Evolutionary conservation across 1,140 invertebrate genomes (phyloP).

Genomic region (Drosophila rhopaloa): DNA sequence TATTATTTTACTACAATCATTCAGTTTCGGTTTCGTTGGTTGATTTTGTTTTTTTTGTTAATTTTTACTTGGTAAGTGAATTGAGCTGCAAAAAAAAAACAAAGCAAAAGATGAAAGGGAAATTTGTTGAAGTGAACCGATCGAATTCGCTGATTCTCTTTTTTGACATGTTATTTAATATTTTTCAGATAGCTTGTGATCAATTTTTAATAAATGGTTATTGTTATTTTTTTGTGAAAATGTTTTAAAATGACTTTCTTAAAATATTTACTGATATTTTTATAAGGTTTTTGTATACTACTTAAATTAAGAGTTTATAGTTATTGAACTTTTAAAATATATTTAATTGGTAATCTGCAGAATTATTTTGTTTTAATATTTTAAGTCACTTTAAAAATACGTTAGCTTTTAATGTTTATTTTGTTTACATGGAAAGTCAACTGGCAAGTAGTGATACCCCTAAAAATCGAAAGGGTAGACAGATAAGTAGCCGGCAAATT

Average conservation of each 20-base stretch:
- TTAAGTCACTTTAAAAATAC: no score
- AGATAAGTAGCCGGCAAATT: conserved; percentile 40
- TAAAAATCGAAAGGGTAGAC: conserved; percentile 14
- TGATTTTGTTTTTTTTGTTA: conserved; percentile 6
- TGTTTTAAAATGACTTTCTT: no score
- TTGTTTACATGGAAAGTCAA: not conserved
- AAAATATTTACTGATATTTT: no score
- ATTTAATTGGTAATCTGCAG: no score
- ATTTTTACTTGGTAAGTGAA: conserved; percentile 9
- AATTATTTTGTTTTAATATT: no score
- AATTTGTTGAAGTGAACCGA: not conserved
- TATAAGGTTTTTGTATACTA: no score
- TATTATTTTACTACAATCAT: conserved; percentile 44
- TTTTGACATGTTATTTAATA: not conserved
- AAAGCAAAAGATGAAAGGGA: conserved; percentile 7
- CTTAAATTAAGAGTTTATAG: no score
- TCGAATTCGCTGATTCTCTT: not conserved
- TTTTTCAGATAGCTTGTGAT: not conserved
- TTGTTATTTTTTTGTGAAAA: no score
- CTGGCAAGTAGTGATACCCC: not conserved
- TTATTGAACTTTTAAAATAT: no score
- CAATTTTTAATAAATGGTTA: no score
- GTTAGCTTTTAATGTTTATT: no score
- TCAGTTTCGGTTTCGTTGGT: conserved; percentile 29
- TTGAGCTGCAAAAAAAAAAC: conserved; percentile 5